phyloP scores from a whole-genome alignment of 2,888 invertebrate genomes.

The Ariolimax columbianus region DNA sequence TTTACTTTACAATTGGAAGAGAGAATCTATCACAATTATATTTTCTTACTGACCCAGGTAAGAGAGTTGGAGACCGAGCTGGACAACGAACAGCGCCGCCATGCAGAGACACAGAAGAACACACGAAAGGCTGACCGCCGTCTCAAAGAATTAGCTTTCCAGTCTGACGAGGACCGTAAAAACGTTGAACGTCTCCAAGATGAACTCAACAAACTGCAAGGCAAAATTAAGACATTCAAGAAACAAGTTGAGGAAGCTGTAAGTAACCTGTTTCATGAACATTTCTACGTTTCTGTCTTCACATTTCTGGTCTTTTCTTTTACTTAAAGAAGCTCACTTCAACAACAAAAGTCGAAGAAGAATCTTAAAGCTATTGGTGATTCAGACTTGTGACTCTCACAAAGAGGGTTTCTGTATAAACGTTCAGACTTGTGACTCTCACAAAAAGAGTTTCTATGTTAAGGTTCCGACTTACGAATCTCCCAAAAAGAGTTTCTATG shows the following conservation, averaged over 20 bases:
- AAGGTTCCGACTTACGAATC: too few relatives aligned
- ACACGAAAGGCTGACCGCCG: slow-evolving; percentile 96
- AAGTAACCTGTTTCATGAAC: slow-evolving; percentile 67
- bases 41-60: slow-evolving; percentile 61
- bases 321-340: too few relatives aligned
- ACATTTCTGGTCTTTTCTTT: neutral
- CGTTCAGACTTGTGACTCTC: too few relatives aligned
- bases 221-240: slow-evolving; percentile 99
- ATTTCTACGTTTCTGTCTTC: neutral
- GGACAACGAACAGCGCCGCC: slow-evolving; percentile 98
- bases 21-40: too few relatives aligned
- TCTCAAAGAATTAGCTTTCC: slow-evolving; percentile 93
- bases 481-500: too few relatives aligned
- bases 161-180: slow-evolving; percentile 97
- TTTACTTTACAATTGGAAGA: too few relatives aligned
- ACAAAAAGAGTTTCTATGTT: too few relatives aligned
- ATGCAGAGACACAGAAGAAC: slow-evolving; percentile 99
- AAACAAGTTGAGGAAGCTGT: slow-evolving; percentile 99
- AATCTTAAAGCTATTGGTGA: too few relatives aligned
- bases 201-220: slow-evolving; percentile 96
- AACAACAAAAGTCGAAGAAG: too few relatives aligned
- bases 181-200: slow-evolving; percentile 99
- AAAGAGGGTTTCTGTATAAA: too few relatives aligned
- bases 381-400: too few relatives aligned
- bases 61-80: slow-evolving; percentile 86